phyloP scores from a whole-genome alignment of 2,888 invertebrate genomes.

The Rhagium mordax region DNA sequence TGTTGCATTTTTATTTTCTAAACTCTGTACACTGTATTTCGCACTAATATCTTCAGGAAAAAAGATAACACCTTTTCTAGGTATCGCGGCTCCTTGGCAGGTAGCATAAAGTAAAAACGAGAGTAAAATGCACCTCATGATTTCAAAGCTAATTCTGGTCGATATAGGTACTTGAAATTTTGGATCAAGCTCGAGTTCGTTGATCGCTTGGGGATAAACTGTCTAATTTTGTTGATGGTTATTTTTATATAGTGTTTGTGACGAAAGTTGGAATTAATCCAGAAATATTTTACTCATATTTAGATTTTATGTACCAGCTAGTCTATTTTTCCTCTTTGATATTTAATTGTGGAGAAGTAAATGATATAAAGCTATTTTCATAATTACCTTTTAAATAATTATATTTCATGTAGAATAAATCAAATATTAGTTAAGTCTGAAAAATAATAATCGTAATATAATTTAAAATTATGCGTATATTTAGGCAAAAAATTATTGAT shows the following conservation, averaged over 20 bases:
- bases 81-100: not conserved
- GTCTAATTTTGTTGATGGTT: not conserved
- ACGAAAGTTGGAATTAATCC: constrained; percentile 25
- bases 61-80: not conserved
- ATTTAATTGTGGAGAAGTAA: too few relatives aligned
- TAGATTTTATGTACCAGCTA: not conserved
- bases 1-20: not conserved
- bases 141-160: not conserved
- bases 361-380: too few relatives aligned
- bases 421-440: too few relatives aligned
- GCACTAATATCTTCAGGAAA: not conserved
- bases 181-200: not conserved
- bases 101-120: not conserved
- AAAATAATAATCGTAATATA: too few relatives aligned
- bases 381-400: too few relatives aligned
- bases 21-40: not conserved
- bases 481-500: too few relatives aligned
- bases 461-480: too few relatives aligned
- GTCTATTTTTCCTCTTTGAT: too few relatives aligned
- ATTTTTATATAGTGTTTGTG: constrained; percentile 21
- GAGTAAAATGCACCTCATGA: not conserved
- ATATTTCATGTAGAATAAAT: too few relatives aligned
- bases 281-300: constrained; percentile 14
- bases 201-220: not conserved
- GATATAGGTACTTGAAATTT: not conserved